Base-by-base conservation (phyloP, 2,797 vertebrate species). In the Lates japonicus region DNA sequence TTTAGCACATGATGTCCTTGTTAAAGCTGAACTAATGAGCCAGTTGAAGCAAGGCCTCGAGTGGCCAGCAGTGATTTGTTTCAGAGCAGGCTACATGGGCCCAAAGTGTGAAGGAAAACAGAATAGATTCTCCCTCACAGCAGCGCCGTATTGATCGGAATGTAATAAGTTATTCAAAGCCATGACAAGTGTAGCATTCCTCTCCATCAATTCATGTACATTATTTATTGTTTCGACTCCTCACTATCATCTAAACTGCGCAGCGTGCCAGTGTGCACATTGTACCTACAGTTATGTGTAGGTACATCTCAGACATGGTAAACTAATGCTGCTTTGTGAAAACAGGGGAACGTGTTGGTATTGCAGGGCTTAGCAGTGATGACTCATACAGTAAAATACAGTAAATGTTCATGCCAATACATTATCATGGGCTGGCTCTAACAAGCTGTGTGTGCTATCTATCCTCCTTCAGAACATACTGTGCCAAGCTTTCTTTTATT, bases 141-240 rank as follows among this genome's bases (percentile, higher is more conserved):
- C 77, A 69, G 3, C 60, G 39, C 61, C 13, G 8, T 71, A 90
- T 88, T 4, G 89, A 91, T 80, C 46, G 31, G 3, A 76, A 75
- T 29, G 44, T 72, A 78, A 88, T 90, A 80, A 84, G 79, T 91
- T 88, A 87, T 90, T 91, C 82, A 86, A 74, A 84, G 65, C 82
- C 72, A 82, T 78, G 78, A 81, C 74, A 46, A 63, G 70, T 25
- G 59, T 46, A 77, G 55, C 55, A 16, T 80, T 92, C 75, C 68
- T 85, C 73, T 81, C 81, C 77, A 80, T 88, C 79, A 64, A 84
- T 85, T 52, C 58, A 52, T 31, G 35, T 86, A 33, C 83, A 91
- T 88, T 87, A 88, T 90, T 88, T 63, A 66, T 75, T 13, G 13
- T 55, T 75, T 59, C 7, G 12, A 77, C 70, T 76, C 59, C n/a